Conservation (phyloP, 2,113 vertebrate genomes). For the Pao palembangensis region DNA sequence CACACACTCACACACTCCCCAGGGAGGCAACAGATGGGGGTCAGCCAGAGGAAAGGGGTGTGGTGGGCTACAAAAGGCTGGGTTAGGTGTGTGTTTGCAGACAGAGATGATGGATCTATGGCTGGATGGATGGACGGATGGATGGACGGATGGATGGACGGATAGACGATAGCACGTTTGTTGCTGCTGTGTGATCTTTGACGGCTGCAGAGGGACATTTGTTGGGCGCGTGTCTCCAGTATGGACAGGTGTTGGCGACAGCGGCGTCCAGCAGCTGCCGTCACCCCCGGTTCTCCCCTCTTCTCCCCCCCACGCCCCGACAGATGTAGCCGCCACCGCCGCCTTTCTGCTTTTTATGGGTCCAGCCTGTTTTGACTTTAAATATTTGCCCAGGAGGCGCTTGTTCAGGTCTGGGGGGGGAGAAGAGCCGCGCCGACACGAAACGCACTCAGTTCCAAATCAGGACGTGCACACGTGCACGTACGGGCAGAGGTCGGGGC, state of each 20-base stretch:
- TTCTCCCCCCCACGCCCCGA: conserved; percentile 42
- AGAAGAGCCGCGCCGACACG: not conserved
- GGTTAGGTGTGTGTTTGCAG: conserved; percentile 55
- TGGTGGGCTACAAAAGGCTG: conserved; percentile 45
- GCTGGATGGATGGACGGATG: not conserved
- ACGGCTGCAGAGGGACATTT: conserved; percentile 71
- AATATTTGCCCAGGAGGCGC: conserved; percentile 80
- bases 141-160: not conserved
- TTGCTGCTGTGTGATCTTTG: conserved; percentile 17
- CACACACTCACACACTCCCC: conserved; percentile 58
- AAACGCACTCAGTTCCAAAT: conserved; percentile 5
- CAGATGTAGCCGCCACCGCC: conserved; percentile 75
- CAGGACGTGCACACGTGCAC: not conserved
- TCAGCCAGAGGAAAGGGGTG: conserved; percentile 65
- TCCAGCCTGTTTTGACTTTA: conserved; percentile 78
- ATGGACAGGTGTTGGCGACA: conserved; percentile 79
- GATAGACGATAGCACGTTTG: not conserved
- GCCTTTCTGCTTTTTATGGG: conserved; percentile 75
- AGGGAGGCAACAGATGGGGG: conserved; percentile 70
- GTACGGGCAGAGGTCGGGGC: conserved; percentile 11
- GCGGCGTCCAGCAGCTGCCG: conserved; percentile 76
- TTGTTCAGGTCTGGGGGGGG: conserved; percentile 32
- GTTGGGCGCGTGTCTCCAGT: conserved; percentile 71
- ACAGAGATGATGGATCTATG: conserved; percentile 1
- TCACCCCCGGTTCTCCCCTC: conserved; percentile 31